Evolutionary conservation across 2,888 invertebrate genomes (phyloP), one percentile per base, ranked within the genome.

Genomic region (Endotricha flammealis): DNA sequence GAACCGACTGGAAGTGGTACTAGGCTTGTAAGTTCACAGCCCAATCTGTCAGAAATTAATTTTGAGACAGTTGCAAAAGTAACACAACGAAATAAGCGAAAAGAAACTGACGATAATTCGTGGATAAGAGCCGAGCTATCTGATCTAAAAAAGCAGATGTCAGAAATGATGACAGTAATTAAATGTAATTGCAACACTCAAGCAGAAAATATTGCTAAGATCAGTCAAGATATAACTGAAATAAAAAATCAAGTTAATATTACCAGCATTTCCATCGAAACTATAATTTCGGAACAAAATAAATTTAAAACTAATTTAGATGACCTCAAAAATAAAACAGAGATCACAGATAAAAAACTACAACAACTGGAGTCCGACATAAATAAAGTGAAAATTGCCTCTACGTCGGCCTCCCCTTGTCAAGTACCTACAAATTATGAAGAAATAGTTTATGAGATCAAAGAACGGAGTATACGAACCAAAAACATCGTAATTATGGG

Each of bases 41-140:
- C n/a, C n/a, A n/a, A 14, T 13, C 9, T 14, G 24, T 10, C 25
- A n/a, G n/a, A 22, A 9, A 8, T 24, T 9, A 14, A 30, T 10
- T 10, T 3, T 12, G 32, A 25, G 2, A 14, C 10, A n/a, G 3
- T 16, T 6, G 9, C 32, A 4, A n/a, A 24, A 12, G 16, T 12
- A 2, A 25, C 32, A 3, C 25, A 12, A 24, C 24, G 32, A 2
- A 12, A 27, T 14, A 32, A 32, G 9, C 12, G 32, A 23, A 32
- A 32, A 12, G 32, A 24, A 24, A 12, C 14, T 3, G 32, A 25
- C 16, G 32, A 24, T 6, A 12, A 32, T 11, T 5, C 23, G 3
- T 32, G 27, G 27, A 27, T 32, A n/a, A 32, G 5, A 23, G n/a
- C 12, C 8, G 16, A 29, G 10, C 12, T 32, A 23, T 23, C 23